Conservation (phyloP, 2,888 invertebrate species). For the Galerucella pusilla region DNA sequence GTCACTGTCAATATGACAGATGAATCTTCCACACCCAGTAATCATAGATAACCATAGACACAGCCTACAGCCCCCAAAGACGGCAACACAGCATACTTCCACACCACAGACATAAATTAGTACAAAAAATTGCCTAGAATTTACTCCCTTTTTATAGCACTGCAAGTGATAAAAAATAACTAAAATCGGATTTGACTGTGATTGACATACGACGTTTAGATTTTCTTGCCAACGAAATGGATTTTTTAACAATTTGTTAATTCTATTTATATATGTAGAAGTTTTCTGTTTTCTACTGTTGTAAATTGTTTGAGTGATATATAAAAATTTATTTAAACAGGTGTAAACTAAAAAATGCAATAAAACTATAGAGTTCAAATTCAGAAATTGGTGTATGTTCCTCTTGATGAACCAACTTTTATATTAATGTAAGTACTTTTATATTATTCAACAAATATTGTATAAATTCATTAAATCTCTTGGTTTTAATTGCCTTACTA, state of each 20-base stretch:
- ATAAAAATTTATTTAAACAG: constrained; percentile 9
- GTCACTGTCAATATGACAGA: too few species aligned
- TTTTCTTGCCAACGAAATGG: constrained; percentile 36
- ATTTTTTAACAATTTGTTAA: constrained; percentile 32
- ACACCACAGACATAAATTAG: not conserved
- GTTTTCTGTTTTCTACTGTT: constrained; percentile 10
- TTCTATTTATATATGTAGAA: constrained; percentile 20
- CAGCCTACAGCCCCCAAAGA: too few species aligned
- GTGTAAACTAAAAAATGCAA: constrained; percentile 23
- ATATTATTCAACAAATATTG: constrained; percentile 6
- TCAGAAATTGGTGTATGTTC: constrained; percentile 19
- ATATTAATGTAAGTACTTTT: constrained; percentile 25
- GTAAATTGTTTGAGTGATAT: constrained; percentile 22
- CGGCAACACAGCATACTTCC: too few species aligned
- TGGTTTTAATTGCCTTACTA: not conserved
- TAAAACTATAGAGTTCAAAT: constrained; percentile 19
- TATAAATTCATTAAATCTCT: not conserved
- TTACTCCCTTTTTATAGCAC: too few species aligned
- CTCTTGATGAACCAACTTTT: constrained; percentile 16
- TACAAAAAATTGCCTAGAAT: not conserved
- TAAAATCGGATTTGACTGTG: not conserved
- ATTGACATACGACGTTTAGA: constrained; percentile 16
- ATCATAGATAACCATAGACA: too few species aligned
- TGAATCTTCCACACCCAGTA: too few species aligned
- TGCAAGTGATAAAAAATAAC: too few species aligned